A percentile compares a stretch with the other conserved stretches of the same genome.
Conservation (phyloP, 2,797 vertebrate species). For the Pempheris klunzingeri region DNA sequence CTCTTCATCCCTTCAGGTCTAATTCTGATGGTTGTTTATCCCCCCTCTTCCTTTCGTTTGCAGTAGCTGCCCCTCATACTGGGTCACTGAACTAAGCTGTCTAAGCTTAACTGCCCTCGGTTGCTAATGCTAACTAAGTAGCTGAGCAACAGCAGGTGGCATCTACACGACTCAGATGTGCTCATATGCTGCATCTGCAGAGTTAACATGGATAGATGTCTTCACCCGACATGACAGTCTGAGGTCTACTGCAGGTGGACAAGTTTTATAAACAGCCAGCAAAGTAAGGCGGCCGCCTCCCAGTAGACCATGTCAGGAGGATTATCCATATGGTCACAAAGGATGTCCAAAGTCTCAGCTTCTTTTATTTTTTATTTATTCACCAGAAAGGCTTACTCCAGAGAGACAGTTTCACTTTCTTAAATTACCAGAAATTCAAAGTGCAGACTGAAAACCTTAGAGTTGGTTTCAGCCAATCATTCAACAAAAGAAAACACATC, state of each 20-base stretch:
- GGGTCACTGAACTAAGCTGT: conserved; percentile 81
- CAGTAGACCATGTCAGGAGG: conserved; percentile 31
- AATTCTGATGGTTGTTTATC: conserved; percentile 49
- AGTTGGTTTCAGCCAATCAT: neutral
- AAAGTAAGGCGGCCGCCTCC: conserved; percentile 9
- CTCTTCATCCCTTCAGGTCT: conserved; percentile 35
- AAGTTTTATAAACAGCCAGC: neutral
- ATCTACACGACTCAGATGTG: conserved; percentile 51
- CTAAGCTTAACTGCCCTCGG: conserved; percentile 74
- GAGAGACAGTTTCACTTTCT: conserved; percentile 33
- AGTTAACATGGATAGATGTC: conserved; percentile 11
- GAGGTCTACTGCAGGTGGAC: neutral
- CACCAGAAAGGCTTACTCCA: conserved; percentile 20
- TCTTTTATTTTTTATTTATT: conserved; percentile 50
- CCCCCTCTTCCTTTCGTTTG: conserved; percentile 60
- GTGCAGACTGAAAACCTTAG: neutral
- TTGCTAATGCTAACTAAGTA: conserved; percentile 82
- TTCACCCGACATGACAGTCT: conserved; percentile 3
- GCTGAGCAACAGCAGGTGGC: conserved; percentile 78
- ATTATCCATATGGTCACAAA: conserved; percentile 68
- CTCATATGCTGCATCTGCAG: conserved; percentile 55
- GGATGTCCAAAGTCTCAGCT: conserved; percentile 45
- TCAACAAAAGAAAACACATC: neutral
- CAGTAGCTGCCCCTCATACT: conserved; percentile 55
- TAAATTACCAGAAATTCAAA: neutral